phyloP scores from a whole-genome alignment of 2,113 vertebrate species.

The Burhinus oedicnemus region DNA sequence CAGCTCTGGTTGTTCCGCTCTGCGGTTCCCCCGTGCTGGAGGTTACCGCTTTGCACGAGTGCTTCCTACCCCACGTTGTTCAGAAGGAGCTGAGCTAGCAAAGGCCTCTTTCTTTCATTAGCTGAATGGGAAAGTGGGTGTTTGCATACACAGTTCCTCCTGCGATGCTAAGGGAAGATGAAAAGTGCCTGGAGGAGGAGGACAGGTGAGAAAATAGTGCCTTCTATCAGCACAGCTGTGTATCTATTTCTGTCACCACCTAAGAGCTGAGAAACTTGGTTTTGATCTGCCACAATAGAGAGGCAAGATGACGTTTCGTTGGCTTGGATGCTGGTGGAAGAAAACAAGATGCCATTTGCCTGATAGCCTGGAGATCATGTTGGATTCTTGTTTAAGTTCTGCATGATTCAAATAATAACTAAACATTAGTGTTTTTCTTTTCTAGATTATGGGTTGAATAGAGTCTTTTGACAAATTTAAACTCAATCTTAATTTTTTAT shows the following conservation, averaged over 20 bases:
- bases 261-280: not conserved
- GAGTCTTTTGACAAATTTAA: not conserved
- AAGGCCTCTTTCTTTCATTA: not conserved
- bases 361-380: fast-evolving
- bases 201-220: not conserved
- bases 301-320: not conserved
- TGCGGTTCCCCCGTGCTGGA: fast-evolving
- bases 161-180: not conserved
- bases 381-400: not conserved
- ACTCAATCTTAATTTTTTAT: not conserved
- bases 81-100: not conserved
- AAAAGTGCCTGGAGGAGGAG: not conserved
- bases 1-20: fast-evolving
- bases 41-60: not conserved
- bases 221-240: not conserved
- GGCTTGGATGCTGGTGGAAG: not conserved
- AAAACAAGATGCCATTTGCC: not conserved
- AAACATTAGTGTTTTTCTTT: not conserved
- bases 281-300: not conserved
- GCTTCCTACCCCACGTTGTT: not conserved
- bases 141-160: not conserved
- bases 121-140: not conserved
- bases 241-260: not conserved
- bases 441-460: not conserved
- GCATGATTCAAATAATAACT: not conserved